Percentiles rank a stretch among this genome's conserved stretches.
Evolutionary conservation across 2,797 vertebrate genomes (phyloP).

Genomic region (Enoplosus armatus): DNA sequence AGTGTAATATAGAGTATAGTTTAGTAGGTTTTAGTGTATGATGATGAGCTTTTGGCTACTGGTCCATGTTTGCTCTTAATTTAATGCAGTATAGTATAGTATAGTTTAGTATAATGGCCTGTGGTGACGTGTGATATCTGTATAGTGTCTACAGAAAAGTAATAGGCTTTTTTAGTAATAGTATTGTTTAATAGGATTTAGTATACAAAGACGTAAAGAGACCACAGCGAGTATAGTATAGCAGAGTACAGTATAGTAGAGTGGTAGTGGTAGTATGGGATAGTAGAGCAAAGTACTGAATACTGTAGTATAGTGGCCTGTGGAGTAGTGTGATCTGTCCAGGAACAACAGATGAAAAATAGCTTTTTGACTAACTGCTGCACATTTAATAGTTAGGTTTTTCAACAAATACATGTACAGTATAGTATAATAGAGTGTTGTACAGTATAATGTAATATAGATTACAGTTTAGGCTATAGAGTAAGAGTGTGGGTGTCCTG

Average conservation of each 20-base stretch:
- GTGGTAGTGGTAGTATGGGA: neutral
- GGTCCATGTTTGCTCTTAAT: constrained; percentile 3
- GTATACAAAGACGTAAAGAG: neutral
- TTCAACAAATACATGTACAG: neutral
- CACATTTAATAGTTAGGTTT: neutral
- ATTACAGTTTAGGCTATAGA: neutral
- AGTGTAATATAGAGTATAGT: neutral
- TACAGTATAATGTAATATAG: neutral
- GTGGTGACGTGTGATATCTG: neutral
- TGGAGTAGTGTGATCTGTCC: neutral
- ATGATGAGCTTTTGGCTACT: neutral
- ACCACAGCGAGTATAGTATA: neutral
- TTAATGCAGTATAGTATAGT: neutral
- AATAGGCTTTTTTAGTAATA: neutral
- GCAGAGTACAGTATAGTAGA: neutral
- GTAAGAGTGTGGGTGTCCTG: neutral
- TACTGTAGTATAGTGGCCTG: neutral
- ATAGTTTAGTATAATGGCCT: neutral
- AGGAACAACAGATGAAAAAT: neutral
- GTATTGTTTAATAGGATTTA: neutral
- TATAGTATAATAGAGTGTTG: neutral
- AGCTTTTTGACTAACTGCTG: neutral
- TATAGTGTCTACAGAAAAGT: neutral
- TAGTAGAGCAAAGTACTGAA: neutral
- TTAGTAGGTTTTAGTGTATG: neutral